Conservation (phyloP, 2,113 vertebrate genomes). For the Rissa tridactyla region DNA sequence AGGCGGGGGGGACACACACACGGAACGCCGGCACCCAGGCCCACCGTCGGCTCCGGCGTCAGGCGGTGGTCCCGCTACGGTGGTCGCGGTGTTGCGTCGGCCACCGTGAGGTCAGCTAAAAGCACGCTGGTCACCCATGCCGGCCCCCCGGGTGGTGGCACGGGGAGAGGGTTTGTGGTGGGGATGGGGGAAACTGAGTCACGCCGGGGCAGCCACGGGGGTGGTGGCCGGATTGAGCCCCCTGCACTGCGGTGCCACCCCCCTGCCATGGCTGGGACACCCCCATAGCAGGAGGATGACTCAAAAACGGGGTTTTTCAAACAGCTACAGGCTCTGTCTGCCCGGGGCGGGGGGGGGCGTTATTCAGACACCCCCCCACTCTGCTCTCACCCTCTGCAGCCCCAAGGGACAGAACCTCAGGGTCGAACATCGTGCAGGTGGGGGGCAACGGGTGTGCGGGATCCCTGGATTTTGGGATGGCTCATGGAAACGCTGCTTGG, state of each 20-base stretch:
- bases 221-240: accelerated
- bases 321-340: not conserved
- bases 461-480: not conserved
- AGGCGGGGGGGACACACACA: not conserved
- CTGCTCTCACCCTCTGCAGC: accelerated
- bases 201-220: not conserved
- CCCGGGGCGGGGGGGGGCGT: accelerated
- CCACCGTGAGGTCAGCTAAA: not conserved
- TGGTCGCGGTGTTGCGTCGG: not conserved
- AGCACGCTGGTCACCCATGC: not conserved
- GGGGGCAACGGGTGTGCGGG: not conserved
- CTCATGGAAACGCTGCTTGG: not conserved
- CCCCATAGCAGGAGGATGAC: not conserved
- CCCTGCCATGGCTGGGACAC: not conserved
- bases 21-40: not conserved
- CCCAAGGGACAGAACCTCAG: not conserved
- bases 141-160: not conserved
- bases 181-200: constrained; percentile 31
- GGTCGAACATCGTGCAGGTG: accelerated
- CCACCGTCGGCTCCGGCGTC: not conserved
- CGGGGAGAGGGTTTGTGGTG: not conserved
- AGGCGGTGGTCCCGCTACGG: not conserved
- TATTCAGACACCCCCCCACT: not conserved
- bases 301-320: accelerated
- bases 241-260: accelerated